Evolutionary conservation across 2,888 invertebrate genomes (phyloP).

Genomic region (Scaptomyza polygonia): DNA sequence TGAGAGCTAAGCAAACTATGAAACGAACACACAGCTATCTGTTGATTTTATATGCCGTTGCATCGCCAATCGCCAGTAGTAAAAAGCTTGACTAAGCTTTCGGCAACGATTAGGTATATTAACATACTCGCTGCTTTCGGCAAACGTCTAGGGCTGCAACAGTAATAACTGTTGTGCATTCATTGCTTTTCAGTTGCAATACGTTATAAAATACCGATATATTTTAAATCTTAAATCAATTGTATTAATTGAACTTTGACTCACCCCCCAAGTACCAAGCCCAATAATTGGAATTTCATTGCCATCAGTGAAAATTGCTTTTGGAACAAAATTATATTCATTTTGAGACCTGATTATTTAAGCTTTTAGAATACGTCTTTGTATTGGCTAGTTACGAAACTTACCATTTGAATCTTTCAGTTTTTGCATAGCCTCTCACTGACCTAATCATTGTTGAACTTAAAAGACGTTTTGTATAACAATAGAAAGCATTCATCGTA

Average conservation of each 20-base stretch:
- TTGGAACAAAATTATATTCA: conserved; percentile 28
- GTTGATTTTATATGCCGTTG: conserved; percentile 53
- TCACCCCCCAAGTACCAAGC: conserved; percentile 57
- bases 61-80: neutral
- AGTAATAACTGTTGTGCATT: conserved; percentile 25
- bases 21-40: conserved; percentile 54
- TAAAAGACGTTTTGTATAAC: too few species aligned
- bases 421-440: too few species aligned
- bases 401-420: too few species aligned
- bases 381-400: too few species aligned
- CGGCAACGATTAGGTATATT: too few species aligned
- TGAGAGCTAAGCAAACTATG: conserved; percentile 31
- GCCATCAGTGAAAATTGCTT: conserved; percentile 30
- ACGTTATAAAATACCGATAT: conserved; percentile 18
- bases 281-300: conserved; percentile 57
- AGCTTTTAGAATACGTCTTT: too few species aligned
- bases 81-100: conserved; percentile 36
- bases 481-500: too few species aligned
- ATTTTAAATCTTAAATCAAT: neutral
- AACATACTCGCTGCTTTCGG: too few species aligned
- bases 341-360: conserved; percentile 4
- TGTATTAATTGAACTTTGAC: too few species aligned
- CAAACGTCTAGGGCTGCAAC: conserved; percentile 32
- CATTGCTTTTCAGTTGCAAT: neutral
- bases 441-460: too few species aligned